These are phyloP conservation scores for Biston betularia DNA, from an alignment of 2,888 invertebrate species.

Conservation along the genomic window DNA sequence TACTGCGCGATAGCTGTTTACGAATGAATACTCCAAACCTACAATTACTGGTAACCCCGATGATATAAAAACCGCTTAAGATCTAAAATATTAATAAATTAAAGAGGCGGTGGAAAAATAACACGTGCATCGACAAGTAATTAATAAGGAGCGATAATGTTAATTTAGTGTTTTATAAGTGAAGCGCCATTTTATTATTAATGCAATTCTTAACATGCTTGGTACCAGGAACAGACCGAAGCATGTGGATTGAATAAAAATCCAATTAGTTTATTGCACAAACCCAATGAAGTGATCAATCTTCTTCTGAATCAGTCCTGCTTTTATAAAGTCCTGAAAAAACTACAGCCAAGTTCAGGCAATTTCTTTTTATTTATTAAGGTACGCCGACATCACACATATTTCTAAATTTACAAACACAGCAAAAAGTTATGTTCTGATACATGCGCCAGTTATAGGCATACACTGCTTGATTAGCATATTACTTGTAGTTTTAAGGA, in stretches of 20 bases:
- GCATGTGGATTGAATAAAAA: not conserved
- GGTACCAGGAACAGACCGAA: not conserved
- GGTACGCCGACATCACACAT: too few species aligned
- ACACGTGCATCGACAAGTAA: slow-evolving; percentile 42
- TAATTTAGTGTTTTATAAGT: not conserved
- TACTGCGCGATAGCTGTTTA: not conserved
- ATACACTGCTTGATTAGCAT: too few species aligned
- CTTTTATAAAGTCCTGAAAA: too few species aligned
- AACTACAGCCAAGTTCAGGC: too few species aligned
- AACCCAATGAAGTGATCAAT: too few species aligned
- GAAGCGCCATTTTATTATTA: not conserved
- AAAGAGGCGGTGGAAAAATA: slow-evolving; percentile 40
- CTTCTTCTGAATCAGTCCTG: too few species aligned
- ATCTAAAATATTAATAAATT: slow-evolving; percentile 60
- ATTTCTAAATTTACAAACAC: too few species aligned
- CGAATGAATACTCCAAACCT: not conserved
- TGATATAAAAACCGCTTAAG: slow-evolving; percentile 37
- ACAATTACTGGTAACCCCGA: slow-evolving; percentile 6
- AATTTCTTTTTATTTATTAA: too few species aligned
- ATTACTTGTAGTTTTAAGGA: too few species aligned
- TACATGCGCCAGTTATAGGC: too few species aligned
- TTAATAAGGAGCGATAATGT: slow-evolving; percentile 16
- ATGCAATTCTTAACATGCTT: not conserved
- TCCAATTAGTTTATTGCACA: too few species aligned
- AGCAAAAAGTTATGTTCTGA: too few species aligned